A percentile compares a stretch with the other conserved stretches of the same genome.
Evolutionary conservation across 2,888 invertebrate genomes (phyloP).

Genomic region (Arrhopalites spinosus): DNA sequence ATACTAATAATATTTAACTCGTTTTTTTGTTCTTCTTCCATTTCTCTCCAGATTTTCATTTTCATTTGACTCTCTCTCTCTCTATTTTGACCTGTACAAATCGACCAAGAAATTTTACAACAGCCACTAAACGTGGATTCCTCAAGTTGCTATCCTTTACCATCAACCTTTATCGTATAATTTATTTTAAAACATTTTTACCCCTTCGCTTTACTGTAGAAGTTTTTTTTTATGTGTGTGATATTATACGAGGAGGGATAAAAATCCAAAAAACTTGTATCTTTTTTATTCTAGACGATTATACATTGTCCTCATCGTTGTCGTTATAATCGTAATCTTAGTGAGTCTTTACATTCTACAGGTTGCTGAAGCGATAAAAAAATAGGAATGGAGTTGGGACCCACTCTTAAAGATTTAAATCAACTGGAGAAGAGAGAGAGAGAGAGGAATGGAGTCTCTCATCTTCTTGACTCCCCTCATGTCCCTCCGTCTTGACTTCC

Average conservation of each 20-base stretch:
- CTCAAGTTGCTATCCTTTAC: too few species aligned
- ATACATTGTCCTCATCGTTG: too few species aligned
- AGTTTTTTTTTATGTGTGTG: not conserved
- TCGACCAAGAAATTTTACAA: not conserved
- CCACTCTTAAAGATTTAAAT: not conserved
- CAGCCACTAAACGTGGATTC: too few species aligned
- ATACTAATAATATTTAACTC: not conserved
- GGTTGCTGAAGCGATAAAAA: not conserved
- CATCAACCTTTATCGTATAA: too few species aligned
- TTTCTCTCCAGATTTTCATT: not conserved
- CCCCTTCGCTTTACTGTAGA: not conserved
- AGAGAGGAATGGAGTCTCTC: not conserved
- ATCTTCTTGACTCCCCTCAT: not conserved
- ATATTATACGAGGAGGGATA: not conserved
- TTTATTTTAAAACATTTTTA: too few species aligned
- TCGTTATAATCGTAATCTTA: conserved; percentile 8
- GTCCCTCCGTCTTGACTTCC: not conserved
- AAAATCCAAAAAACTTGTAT: not conserved
- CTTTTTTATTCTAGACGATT: too few species aligned
- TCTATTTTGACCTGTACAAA: not conserved
- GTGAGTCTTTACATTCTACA: not conserved
- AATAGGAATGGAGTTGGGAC: not conserved
- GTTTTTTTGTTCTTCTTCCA: not conserved
- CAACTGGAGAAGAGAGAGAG: conserved; percentile 15
- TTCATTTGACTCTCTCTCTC: not conserved